Evolutionary conservation across 1,140 invertebrate species (phyloP), one percentile per base, ranked within the genome.

Genomic region (Papilio dardanus): DNA sequence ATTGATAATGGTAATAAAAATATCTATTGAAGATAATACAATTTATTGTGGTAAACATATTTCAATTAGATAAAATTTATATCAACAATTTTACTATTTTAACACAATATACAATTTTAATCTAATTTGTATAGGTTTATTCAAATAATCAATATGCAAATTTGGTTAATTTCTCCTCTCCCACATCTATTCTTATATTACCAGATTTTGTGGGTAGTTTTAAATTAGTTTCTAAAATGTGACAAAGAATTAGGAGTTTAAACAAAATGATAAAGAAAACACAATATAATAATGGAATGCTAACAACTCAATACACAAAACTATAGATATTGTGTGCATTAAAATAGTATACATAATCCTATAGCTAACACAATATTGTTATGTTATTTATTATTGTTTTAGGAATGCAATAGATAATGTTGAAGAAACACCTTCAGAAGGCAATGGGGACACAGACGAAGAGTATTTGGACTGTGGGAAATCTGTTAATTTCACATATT

Each of bases 401-500:
- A 88, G 87, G 71, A 78, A 82, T 79, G 83, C 79, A 54, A 76
- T 81, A 75, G 92, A 93, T 76, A 91, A 87, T 73, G 80, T 80
- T 79, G 89, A 92, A 75, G 89, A 91, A 33, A 75, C 77, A 21
- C 76, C 80, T 73, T 76, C 83, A 46, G 92, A 94, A 58, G 67
- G 81, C n/a, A 91, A 87, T 81, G 81, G 81, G 54, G 91, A 94
- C 78, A 77, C 88, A 14, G 95, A 96, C 62, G 95, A 96, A 81
- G 95, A 97, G 88, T 94, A 96, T 79, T 91, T 98, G 74, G 96
- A 97, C 83, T 98, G 97, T 94, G 97, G 97, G 2, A 97, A 97
- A 93, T 95, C 97, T 62, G 97, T 97, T 0, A 98, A 98, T 92
- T 97, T 96, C 86, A 98, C 97, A 12, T 97, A 97, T 87, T 98